Percentiles rank a stretch among this genome's conserved stretches.
phyloP scores from a whole-genome alignment of 1,140 invertebrate genomes.

The Brachionus asplanchnoidis region DNA sequence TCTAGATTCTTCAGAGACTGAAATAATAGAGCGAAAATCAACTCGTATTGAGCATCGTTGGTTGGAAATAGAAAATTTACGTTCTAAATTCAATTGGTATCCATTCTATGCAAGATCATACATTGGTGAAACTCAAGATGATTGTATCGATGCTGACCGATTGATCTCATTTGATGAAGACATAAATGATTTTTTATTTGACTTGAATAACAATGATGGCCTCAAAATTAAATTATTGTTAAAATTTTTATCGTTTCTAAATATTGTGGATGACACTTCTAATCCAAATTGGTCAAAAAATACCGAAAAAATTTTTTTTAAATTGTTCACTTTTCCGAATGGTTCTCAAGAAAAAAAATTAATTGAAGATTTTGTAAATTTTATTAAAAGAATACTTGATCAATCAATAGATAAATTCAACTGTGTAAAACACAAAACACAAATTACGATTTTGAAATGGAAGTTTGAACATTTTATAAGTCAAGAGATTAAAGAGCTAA shows the following conservation, averaged over 20 bases:
- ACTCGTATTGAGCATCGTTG: not conserved
- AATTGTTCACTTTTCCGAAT: not conserved
- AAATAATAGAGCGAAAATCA: not conserved
- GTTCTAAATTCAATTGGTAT: conserved; percentile 9
- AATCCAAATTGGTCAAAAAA: not conserved
- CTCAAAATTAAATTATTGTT: not conserved
- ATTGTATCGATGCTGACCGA: conserved; percentile 18
- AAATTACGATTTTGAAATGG: conserved; percentile 14
- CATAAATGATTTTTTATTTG: conserved; percentile 12
- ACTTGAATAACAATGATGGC: not conserved
- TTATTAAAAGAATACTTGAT: not conserved
- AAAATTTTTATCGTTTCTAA: not conserved
- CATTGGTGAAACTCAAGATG: conserved; percentile 26
- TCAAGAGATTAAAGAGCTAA: not conserved
- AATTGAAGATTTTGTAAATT: not conserved
- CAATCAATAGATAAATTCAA: not conserved
- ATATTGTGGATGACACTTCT: not conserved
- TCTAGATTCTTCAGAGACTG: not conserved
- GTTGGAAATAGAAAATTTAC: conserved; percentile 15
- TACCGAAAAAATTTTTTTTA: not conserved
- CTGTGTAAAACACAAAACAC: not conserved
- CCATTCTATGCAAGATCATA: conserved; percentile 6
- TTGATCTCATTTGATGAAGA: conserved; percentile 25
- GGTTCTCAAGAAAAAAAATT: not conserved
- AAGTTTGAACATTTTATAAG: conserved; percentile 1